phyloP scores from a whole-genome alignment of 2,888 invertebrate species.

The Apodemia zela region DNA sequence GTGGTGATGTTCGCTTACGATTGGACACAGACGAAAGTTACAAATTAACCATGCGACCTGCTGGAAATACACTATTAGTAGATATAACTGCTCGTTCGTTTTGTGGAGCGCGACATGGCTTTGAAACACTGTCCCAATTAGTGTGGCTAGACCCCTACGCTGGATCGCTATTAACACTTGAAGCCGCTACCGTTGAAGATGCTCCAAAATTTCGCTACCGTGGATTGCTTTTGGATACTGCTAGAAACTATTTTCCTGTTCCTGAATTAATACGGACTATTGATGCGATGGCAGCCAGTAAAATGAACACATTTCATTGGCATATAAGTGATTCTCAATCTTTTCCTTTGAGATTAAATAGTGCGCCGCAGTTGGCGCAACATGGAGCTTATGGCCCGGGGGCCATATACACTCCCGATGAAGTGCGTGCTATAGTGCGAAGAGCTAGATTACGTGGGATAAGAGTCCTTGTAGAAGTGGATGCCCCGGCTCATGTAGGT shows the following conservation, averaged over 20 bases:
- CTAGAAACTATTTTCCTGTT: constrained; percentile 92
- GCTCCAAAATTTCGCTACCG: constrained; percentile 88
- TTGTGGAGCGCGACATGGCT: constrained; percentile 88
- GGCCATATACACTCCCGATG: constrained; percentile 85
- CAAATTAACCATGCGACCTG: constrained; percentile 79
- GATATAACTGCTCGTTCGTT: constrained; percentile 84
- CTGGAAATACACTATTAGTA: constrained; percentile 74
- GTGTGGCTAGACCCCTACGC: constrained; percentile 88
- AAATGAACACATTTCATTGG: constrained; percentile 97
- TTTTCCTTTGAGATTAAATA: constrained; percentile 90
- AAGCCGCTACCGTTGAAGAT: constrained; percentile 86
- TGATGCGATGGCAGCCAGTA: constrained; percentile 93
- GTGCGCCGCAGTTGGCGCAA: constrained; percentile 88
- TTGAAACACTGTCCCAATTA: constrained; percentile 89
- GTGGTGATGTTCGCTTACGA: constrained; percentile 77
- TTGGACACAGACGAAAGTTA: constrained; percentile 89
- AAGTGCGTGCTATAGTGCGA: constrained; percentile 86
- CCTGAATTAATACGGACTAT: constrained; percentile 86
- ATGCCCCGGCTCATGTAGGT: constrained; percentile 94
- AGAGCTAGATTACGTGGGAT: constrained; percentile 91
- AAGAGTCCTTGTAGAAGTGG: constrained; percentile 92
- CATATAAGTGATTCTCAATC: constrained; percentile 95
- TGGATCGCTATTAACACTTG: constrained; percentile 82
- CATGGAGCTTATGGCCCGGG: constrained; percentile 93
- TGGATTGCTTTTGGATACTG: constrained; percentile 94